phyloP scores from a whole-genome alignment of 1,140 invertebrate genomes.

The Diachasma alloeum region DNA sequence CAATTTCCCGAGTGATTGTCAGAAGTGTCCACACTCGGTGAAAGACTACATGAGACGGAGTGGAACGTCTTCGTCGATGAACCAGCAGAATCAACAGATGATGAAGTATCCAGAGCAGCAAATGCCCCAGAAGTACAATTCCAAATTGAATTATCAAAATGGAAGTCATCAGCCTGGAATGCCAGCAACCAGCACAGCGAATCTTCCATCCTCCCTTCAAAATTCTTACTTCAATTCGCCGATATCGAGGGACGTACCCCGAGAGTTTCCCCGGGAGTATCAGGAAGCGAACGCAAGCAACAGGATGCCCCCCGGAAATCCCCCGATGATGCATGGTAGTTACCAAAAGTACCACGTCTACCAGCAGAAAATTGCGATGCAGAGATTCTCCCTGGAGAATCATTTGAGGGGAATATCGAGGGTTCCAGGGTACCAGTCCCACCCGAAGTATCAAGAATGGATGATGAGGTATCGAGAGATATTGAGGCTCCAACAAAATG shows the following conservation, averaged over 20 bases:
- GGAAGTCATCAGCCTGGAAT: constrained; percentile 32
- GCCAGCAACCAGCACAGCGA: constrained; percentile 33
- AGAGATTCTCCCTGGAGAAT: constrained; percentile 54
- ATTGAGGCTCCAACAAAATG: constrained; percentile 52
- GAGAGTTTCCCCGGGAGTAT: constrained; percentile 45
- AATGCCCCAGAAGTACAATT: constrained; percentile 50
- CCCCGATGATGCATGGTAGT: constrained; percentile 8
- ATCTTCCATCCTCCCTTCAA: constrained; percentile 40
- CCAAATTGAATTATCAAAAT: constrained; percentile 52
- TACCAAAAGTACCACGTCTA: constrained; percentile 44
- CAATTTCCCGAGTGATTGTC: constrained; percentile 50
- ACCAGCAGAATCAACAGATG: constrained; percentile 41
- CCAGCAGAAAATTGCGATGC: constrained; percentile 58
- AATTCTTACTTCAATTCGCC: constrained; percentile 54
- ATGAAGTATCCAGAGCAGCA: constrained; percentile 53
- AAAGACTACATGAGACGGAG: constrained; percentile 47
- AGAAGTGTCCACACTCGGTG: constrained; percentile 54
- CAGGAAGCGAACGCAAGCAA: constrained; percentile 36
- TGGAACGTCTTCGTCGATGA: constrained; percentile 28
- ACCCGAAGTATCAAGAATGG: constrained; percentile 61
- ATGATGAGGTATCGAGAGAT: constrained; percentile 53
- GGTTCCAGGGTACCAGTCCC: constrained; percentile 55
- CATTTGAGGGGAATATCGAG: constrained; percentile 52
- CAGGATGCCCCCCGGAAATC: constrained; percentile 28
- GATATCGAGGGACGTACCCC: constrained; percentile 33